phyloP scores from a whole-genome alignment of 2,113 vertebrate species.

The Cynopterus brachyotis region DNA sequence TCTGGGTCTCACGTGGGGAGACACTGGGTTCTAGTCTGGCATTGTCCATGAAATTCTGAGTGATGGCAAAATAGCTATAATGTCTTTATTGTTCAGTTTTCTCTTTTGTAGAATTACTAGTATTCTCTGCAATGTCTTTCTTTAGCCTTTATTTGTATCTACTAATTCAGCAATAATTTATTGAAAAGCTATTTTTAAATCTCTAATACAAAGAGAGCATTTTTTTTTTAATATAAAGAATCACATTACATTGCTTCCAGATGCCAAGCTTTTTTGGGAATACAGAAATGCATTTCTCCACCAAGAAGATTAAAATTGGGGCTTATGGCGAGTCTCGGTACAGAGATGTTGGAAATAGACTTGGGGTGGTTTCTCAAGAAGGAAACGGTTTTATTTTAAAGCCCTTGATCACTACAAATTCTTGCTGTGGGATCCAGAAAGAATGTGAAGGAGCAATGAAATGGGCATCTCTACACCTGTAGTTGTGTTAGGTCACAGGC shows the following conservation, averaged over 20 bases:
- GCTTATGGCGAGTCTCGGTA: background rate
- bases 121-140: background rate
- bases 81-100: background rate
- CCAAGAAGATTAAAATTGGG: background rate
- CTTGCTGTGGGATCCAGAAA: background rate
- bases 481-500: background rate
- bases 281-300: background rate
- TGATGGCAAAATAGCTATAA: background rate
- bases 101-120: background rate
- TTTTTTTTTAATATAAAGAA: background rate
- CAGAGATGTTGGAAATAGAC: background rate
- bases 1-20: background rate
- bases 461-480: background rate
- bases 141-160: background rate
- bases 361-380: background rate
- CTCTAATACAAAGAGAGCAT: background rate
- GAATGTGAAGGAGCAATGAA: background rate
- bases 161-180: background rate
- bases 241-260: background rate
- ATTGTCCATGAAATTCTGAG: background rate
- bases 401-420: background rate
- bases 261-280: background rate
- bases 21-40: background rate
- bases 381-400: background rate
- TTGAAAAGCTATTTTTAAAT: slow-evolving; percentile 28